Conservation (phyloP, 2,797 vertebrate genomes). For the Rhinoraja longicauda region DNA sequence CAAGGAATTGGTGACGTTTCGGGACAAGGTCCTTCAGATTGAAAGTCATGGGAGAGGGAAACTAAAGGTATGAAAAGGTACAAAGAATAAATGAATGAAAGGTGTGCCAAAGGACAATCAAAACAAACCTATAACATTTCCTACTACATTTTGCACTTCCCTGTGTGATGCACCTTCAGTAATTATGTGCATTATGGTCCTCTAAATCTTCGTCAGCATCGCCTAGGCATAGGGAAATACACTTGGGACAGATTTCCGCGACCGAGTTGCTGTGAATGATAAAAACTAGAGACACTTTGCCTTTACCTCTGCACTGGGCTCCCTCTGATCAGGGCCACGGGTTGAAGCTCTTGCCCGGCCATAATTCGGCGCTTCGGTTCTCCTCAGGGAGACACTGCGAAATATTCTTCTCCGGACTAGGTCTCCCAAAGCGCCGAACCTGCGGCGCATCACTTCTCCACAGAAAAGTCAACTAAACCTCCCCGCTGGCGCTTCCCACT, state of each 20-base stretch:
- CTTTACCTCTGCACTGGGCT: background rate
- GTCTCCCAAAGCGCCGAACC: background rate
- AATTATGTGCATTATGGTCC: background rate
- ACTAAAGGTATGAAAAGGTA: no score
- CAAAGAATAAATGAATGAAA: no score
- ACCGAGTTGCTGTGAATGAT: background rate
- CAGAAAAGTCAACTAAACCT: no score
- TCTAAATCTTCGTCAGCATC: background rate
- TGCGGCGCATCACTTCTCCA: background rate
- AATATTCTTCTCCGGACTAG: no score
- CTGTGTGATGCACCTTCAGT: background rate
- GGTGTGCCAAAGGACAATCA: no score
- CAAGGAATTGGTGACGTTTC: no score
- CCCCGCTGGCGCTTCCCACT: no score
- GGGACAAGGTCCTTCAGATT: no score
- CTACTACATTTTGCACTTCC: background rate
- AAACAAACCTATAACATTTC: no score
- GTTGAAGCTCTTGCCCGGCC: background rate
- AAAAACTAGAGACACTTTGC: background rate
- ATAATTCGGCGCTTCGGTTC: background rate
- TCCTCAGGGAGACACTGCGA: background rate
- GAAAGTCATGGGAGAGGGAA: no score
- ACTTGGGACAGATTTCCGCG: background rate
- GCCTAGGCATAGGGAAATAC: no score
- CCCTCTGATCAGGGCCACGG: background rate